Percentiles rank a stretch among this genome's conserved stretches.
phyloP scores from a whole-genome alignment of 2,797 vertebrate species.

The Eurystomus glaucurus region DNA sequence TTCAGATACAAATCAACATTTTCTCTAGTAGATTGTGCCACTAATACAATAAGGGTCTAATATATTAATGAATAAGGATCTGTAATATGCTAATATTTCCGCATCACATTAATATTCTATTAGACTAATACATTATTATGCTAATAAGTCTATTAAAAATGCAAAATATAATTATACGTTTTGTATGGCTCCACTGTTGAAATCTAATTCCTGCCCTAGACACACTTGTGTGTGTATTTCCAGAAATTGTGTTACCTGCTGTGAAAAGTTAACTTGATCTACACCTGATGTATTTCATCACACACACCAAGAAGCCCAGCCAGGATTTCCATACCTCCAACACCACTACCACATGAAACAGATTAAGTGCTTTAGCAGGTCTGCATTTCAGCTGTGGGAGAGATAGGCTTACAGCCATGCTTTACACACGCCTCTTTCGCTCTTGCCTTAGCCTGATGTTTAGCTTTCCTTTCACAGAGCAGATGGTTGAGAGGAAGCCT shows the following conservation, averaged over 20 bases:
- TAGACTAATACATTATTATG: slow-evolving; percentile 75
- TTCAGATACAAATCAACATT: slow-evolving; percentile 55
- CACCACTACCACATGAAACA: neutral
- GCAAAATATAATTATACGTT: slow-evolving; percentile 76
- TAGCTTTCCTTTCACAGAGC: neutral
- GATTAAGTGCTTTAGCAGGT: neutral
- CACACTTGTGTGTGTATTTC: slow-evolving; percentile 33
- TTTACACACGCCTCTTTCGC: fast-evolving
- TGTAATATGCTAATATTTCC: slow-evolving; percentile 74
- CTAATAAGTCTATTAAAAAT: slow-evolving; percentile 77
- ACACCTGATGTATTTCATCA: neutral
- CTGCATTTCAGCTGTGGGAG: neutral
- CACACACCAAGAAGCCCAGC: neutral
- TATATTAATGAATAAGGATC: slow-evolving; percentile 75
- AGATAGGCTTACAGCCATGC: neutral
- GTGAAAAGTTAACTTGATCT: slow-evolving; percentile 42
- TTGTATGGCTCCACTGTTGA: slow-evolving; percentile 47
- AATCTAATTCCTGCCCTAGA: slow-evolving; percentile 49
- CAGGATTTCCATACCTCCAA: neutral
- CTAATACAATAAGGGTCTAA: slow-evolving; percentile 71
- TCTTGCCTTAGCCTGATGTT: neutral
- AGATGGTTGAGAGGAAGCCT: neutral
- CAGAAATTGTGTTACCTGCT: slow-evolving; percentile 31
- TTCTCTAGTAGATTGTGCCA: slow-evolving; percentile 44
- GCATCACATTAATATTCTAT: slow-evolving; percentile 78